Evolutionary conservation across 2,888 invertebrate genomes (phyloP).

Genomic region (Shargacucullia verbasci): DNA sequence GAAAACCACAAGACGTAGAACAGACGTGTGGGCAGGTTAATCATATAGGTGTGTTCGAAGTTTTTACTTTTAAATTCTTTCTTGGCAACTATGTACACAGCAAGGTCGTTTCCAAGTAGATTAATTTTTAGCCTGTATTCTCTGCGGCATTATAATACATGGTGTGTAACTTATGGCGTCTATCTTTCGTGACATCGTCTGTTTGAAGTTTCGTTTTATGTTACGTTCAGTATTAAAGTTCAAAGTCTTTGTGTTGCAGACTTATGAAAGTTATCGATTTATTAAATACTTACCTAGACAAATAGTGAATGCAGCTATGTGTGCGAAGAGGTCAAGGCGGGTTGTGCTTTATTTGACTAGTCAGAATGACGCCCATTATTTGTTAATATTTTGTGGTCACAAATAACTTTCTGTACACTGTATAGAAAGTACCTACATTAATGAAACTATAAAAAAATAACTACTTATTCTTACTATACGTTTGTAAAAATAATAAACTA

Average conservation of each 20-base stretch:
- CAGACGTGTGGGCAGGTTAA: slow-evolving; percentile 45
- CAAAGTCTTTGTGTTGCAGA: slow-evolving; percentile 33
- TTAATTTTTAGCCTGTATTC: slow-evolving; percentile 17
- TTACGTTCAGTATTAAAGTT: background rate
- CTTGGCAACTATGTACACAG: slow-evolving; percentile 24
- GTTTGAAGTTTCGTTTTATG: too few species aligned
- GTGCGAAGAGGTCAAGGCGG: slow-evolving; percentile 68
- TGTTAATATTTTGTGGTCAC: slow-evolving; percentile 31
- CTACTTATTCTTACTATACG: background rate
- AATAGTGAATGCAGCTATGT: slow-evolving; percentile 64
- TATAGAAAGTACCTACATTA: background rate
- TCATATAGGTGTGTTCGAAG: slow-evolving; percentile 21
- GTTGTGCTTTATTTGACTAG: slow-evolving; percentile 54
- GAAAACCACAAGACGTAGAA: slow-evolving; percentile 27
- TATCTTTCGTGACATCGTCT: background rate
- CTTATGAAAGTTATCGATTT: slow-evolving; percentile 68
- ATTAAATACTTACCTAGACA: slow-evolving; percentile 61
- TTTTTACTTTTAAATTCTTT: slow-evolving; percentile 40
- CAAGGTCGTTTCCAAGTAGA: slow-evolving; percentile 45
- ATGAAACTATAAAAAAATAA: background rate
- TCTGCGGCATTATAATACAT: slow-evolving; percentile 7
- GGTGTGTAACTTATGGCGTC: background rate
- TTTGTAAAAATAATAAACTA: background rate
- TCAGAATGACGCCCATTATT: slow-evolving; percentile 34
- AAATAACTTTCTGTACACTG: slow-evolving; percentile 7